Conservation (phyloP, 1,140 invertebrate species). For the Penaeus indicus region DNA sequence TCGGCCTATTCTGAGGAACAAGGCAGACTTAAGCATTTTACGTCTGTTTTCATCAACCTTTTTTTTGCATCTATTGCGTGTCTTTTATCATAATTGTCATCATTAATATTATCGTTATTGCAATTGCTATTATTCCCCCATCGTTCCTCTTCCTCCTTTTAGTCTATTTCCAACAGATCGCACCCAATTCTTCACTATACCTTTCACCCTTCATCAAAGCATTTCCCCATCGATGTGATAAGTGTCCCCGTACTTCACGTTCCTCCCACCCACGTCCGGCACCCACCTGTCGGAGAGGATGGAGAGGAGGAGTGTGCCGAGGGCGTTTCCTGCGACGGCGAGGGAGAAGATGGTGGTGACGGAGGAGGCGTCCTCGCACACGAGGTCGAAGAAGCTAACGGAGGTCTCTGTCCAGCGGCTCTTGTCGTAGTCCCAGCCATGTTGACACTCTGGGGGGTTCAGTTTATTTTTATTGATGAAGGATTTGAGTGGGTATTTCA, state of each 20-base stretch:
- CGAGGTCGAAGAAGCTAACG: slow-evolving; percentile 52
- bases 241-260: no score
- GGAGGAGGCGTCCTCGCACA: slow-evolving; percentile 45
- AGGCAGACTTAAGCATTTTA: not conserved
- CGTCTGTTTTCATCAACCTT: no score
- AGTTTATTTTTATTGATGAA: not conserved
- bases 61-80: no score
- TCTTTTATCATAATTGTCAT: no score
- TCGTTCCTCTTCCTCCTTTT: no score
- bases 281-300: slow-evolving; percentile 61
- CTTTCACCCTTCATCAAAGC: no score
- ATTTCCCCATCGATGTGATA: no score
- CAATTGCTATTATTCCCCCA: no score
- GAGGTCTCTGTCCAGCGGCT: slow-evolving; percentile 55
- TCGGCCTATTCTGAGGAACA: slow-evolving; percentile 71
- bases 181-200: no score
- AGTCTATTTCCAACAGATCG: no score
- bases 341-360: slow-evolving; percentile 60
- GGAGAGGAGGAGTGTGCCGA: slow-evolving; percentile 59
- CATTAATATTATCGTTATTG: no score
- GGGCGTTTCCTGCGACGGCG: slow-evolving; percentile 51
- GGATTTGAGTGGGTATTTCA: no score
- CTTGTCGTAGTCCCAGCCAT: slow-evolving; percentile 85
- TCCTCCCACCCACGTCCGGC: not conserved
- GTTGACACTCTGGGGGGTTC: slow-evolving; percentile 72